A percentile compares a stretch with the other conserved stretches of the same genome.
Evolutionary conservation across 1,140 invertebrate species (phyloP).

Genomic region (Listronotus oregonensis): DNA sequence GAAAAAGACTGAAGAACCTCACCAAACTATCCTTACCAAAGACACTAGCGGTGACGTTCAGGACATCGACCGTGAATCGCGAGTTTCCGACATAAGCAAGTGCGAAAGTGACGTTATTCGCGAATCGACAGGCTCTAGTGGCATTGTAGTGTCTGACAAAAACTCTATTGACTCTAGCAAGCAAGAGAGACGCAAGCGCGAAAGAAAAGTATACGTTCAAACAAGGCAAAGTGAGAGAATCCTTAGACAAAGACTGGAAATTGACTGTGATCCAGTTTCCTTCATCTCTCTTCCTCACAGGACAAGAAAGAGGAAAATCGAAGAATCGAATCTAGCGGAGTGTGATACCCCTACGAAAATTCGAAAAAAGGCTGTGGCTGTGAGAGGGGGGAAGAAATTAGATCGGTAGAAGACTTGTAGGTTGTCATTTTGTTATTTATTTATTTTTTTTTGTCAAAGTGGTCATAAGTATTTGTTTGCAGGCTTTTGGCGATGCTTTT

Average conservation of each 20-base stretch:
- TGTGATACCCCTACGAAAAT: conserved; percentile 43
- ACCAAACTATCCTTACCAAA: conserved; percentile 42
- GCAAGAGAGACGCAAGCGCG: conserved; percentile 39
- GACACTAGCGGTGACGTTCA: conserved; percentile 30
- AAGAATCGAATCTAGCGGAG: conserved; percentile 16
- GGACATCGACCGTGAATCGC: conserved; percentile 21
- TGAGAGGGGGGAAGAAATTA: conserved; percentile 2
- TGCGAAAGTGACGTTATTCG: conserved; percentile 29
- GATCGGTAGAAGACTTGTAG: conserved; percentile 8
- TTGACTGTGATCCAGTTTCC: conserved; percentile 46
- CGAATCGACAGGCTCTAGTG: conserved; percentile 48
- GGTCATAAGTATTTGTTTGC: neutral
- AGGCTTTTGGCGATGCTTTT: neutral
- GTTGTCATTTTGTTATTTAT: neutral
- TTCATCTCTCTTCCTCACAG: conserved; percentile 42
- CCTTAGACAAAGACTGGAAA: conserved; percentile 47
- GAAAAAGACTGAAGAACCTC: conserved; percentile 46
- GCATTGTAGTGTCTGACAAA: conserved; percentile 50
- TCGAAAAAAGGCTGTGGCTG: conserved; percentile 39
- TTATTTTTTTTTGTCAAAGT: conserved; percentile 5
- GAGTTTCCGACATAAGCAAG: conserved; percentile 15
- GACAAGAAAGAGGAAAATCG: conserved; percentile 47
- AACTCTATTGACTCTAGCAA: conserved; percentile 45
- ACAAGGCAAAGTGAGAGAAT: conserved; percentile 53
- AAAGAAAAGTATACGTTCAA: conserved; percentile 45